Evolutionary conservation across 2,797 vertebrate species (phyloP), one percentile per base, ranked within the genome.

Genomic region (Neomorphus geoffroyi): DNA sequence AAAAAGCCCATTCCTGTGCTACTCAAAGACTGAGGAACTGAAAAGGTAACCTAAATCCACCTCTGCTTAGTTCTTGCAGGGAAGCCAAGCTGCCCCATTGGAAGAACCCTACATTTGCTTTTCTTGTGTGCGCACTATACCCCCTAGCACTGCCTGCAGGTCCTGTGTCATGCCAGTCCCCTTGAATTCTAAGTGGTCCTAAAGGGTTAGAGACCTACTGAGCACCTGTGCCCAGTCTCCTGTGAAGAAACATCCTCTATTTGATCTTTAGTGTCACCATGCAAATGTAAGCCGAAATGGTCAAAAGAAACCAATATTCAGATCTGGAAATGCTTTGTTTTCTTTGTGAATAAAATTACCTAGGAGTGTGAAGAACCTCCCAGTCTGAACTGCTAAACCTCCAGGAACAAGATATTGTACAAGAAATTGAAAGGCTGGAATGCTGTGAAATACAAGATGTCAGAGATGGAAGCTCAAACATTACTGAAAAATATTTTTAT

Each of bases 31-130:
- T 51, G 46, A 71, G 54, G 87, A 92, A 85, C 51, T 39, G 60
- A 80, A 92, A 90, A 91, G 15, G 53, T 95, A 69, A 89, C 79
- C 81, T 95, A 86, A 88, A 93, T 41, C 18, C 65, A 86, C 72
- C 33, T 91, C 72, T 81, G 35, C 48, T 66, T 45, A 87, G 33
- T 21, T 85, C 18, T 80, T 80, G 6, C 32, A 50, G 18, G 32
- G 27, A 80, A 67, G 50, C 65, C 18, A 78, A 54, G 19, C 81
- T 77, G 14, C 35, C 92, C 18, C 41, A 19, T 24, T 61, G 12
- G 43, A 80, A 64, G 70, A 86, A 10, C 7, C 8, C 71, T 69
- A n/a, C 27, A 51, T 67, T 85, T 83, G 5, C 32, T 80, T 77
- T 67, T 54, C 9, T 64, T 51, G 4, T 35, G 19, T 14, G 3